A percentile compares a stretch with the other conserved stretches of the same genome.
phyloP scores from a whole-genome alignment of 2,797 vertebrate genomes.

The Merluccius polli region DNA sequence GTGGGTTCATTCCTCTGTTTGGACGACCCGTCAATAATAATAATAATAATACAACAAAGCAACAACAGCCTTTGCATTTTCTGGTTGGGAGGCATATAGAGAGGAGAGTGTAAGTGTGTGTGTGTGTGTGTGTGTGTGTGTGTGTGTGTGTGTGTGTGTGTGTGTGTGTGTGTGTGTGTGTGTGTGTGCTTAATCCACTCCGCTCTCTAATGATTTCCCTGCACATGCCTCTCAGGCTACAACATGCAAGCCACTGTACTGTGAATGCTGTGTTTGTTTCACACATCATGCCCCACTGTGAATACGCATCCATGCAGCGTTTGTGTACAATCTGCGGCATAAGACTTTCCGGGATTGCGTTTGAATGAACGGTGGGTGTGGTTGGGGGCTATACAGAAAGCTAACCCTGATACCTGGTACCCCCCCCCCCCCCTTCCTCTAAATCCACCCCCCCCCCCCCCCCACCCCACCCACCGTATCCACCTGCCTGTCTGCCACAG shows the following conservation, averaged over 20 bases:
- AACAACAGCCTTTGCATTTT: constrained; percentile 32
- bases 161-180: too few species aligned
- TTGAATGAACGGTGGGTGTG: constrained; percentile 40
- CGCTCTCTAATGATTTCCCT: constrained; percentile 57
- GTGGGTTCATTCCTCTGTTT: constrained; percentile 68
- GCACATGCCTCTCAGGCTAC: constrained; percentile 16
- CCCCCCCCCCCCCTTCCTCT: constrained; percentile 37
- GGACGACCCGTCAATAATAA: constrained; percentile 67
- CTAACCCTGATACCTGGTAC: background rate
- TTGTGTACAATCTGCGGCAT: constrained; percentile 25
- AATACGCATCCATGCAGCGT: constrained; percentile 40
- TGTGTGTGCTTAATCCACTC: constrained; percentile 58
- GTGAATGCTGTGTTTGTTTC: constrained; percentile 33
- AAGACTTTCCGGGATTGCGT: constrained; percentile 20
- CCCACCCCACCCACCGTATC: constrained; percentile 33
- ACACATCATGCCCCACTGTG: constrained; percentile 52
- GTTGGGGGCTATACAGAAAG: constrained; percentile 28
- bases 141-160: too few species aligned
- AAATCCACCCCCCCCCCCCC: constrained; percentile 21
- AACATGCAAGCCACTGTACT: constrained; percentile 35
- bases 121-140: too few species aligned
- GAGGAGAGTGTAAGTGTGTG: background rate
- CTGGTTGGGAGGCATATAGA: constrained; percentile 36
- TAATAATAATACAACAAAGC: constrained; percentile 25
- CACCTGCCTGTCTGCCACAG: constrained; percentile 50